Evolutionary conservation across 2,113 vertebrate genomes (phyloP), one percentile per base, ranked within the genome.

Genomic region (Callipepla californica): DNA sequence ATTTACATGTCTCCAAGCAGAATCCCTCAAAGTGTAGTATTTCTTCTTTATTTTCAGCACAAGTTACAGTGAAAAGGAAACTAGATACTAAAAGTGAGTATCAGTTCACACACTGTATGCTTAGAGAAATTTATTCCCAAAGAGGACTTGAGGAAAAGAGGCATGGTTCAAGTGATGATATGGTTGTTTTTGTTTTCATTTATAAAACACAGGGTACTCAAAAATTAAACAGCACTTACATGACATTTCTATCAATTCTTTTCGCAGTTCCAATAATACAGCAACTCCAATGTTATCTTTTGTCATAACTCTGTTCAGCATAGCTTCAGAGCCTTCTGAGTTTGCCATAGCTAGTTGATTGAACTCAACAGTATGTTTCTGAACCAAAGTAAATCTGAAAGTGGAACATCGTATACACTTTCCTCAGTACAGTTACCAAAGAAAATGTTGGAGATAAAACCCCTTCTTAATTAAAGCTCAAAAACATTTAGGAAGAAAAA

Each of bases 331-430:
- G 89, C 99, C 99, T 96, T 99, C 99, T 0, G 99, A 99, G 97
- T 99, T 99, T 81, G 99, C 99, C 99, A 99, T 99, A 82, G 99
- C 99, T 95, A 99, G 98, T 96, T 99, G 99, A 98, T 99, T 99
- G 97, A 99, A 99, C 97, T 99, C 99, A 98, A 99, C 99, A 62
- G 99, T 99, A 97, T 99, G 99, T 95, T 99, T 99, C 96, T 99
- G 99, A 97, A 99, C 98, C 95, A 99, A 98, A 90, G 98, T 98
- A 97, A 99, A 99, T 97, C 99, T 99, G 97, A 81, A 97, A 97
- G 50, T 91, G 80, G 94, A 94, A 94, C 57, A 95, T 40, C 67
- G 2, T 11, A 9, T 2, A 2, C 2, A 1, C 0, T 6, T 36
- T n/a, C 76, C 58, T 53, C 79, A 95, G 88, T 55, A n/a, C 36